Evolutionary conservation across 1,140 invertebrate species (phyloP), one percentile per base, ranked within the genome.

Genomic region (Caenorhabditis briggsae): DNA sequence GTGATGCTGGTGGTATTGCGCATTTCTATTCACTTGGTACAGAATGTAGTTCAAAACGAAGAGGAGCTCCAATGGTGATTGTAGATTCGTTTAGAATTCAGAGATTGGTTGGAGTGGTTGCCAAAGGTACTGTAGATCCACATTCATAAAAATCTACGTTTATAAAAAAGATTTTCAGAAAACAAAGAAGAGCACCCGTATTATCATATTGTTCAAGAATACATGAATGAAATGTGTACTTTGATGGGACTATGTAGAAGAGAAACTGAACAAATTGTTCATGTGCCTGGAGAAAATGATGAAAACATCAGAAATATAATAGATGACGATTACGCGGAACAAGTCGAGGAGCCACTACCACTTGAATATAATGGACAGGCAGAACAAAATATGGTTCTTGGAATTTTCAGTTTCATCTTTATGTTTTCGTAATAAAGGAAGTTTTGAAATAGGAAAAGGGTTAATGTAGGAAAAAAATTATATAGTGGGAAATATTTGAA

Each of bases 181-280:
- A 59, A 9, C 56, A 59, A 14, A 14, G 18, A n/a, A 23, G 8
- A n/a, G 2, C 3, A 20, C 16, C 20, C 20, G 20, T n/a, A 23
- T 9, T 59, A n/a, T n/a, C 56, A 59, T n/a, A 20, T 59, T 9
- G n/a, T n/a, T 59, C 56, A 59, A n/a, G n/a, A 59, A 59, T 59
- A 59, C 20, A 59, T 59, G 14, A 23, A 59, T 23, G 56, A 59
- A 59, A 59, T 59, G 14, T 20, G 56, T 23, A 20, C 5, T 9
- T n/a, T n/a, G 20, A n/a, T 59, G 56, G 56, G 56, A 23, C 20
- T 59, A 3, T 59, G 56, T 59, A 59, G n/a, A 59, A n/a, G 14
- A n/a, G 20, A 59, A 59, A 59, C 20, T 9, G 20, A n/a, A 59
- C 8, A n/a, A 59, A 59, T 59, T n/a, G 56, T 3, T 20, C 56